Evolutionary conservation across 1,140 invertebrate species (phyloP).

Genomic region (Leptinotarsa texana): DNA sequence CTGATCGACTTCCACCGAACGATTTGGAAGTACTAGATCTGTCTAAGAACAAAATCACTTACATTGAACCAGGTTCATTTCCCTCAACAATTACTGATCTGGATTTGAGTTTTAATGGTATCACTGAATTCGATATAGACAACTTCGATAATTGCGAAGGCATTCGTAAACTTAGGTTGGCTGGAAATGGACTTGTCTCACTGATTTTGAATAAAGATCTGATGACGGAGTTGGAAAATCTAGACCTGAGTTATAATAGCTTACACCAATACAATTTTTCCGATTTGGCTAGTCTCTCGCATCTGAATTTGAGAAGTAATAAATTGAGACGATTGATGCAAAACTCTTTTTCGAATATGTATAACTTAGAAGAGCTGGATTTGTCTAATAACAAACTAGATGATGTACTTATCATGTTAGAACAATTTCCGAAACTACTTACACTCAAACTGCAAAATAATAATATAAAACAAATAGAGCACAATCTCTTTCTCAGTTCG

Average conservation of each 20-base stretch:
- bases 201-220: neutral
- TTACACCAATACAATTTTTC: conserved; percentile 5
- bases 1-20: neutral
- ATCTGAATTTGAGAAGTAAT: neutral
- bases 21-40: neutral
- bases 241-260: neutral
- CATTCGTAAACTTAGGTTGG: neutral
- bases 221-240: neutral
- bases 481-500: neutral
- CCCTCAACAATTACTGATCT: neutral
- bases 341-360: neutral
- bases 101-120: neutral
- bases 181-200: neutral
- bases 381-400: conserved; percentile 2
- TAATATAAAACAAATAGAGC: neutral
- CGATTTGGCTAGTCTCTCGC: neutral
- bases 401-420: neutral
- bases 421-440: neutral
- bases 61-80: neutral
- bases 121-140: neutral
- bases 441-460: neutral
- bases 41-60: neutral
- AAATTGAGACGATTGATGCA: neutral
- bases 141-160: neutral
- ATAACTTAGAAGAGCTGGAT: neutral